Evolutionary conservation across 2,888 invertebrate species (phyloP), one percentile per base, ranked within the genome.

Genomic region (Ferrisia virgata): DNA sequence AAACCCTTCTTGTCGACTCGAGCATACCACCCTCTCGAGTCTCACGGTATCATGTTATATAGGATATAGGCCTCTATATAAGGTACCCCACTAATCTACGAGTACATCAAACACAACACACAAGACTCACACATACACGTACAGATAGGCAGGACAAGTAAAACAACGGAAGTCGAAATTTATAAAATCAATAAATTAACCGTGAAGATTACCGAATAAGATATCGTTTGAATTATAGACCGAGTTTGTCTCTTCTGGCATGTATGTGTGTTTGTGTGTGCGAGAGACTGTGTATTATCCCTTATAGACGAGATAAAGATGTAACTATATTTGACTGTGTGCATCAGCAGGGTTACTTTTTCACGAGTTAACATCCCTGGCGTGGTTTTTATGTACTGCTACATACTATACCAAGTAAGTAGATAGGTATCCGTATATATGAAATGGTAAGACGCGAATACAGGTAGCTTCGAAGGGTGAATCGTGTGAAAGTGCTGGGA

Each of bases 131-230:
- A n/a, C n/a, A n/a, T n/a, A 64, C 64, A 64, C 64, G 9, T 64
- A 64, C 15, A 36, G 33, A 53, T n/a, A 3, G 18, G 18, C 6
- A 53, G n/a, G 53, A 53, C 22, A 53, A 53, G 53, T 36, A 76
- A 76, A 76, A 76, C 72, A 76, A 36, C 72, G 72, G 72, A 76
- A 76, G 72, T 76, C 72, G 36, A 76, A 76, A 76, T 76, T 76
- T 76, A 76, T 36, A 76, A 76, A 76, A 36, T 76, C 72, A 13
- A 76, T 76, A 76, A 76, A 76, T 76, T 76, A 76, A 76, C 72
- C 72, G 36, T 76, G 72, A 76, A 76, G 72, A 76, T 76, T 18
- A 33, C 72, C 33, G 72, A 76, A 76, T 36, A 31, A 76, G 72
- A 76, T 76, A 76, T 76, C 72, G 72, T 36, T 76, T 76, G 72